Evolutionary conservation across 2,888 invertebrate species (phyloP), one percentile per base, ranked within the genome.

Genomic region (Agonopterix arenella): DNA sequence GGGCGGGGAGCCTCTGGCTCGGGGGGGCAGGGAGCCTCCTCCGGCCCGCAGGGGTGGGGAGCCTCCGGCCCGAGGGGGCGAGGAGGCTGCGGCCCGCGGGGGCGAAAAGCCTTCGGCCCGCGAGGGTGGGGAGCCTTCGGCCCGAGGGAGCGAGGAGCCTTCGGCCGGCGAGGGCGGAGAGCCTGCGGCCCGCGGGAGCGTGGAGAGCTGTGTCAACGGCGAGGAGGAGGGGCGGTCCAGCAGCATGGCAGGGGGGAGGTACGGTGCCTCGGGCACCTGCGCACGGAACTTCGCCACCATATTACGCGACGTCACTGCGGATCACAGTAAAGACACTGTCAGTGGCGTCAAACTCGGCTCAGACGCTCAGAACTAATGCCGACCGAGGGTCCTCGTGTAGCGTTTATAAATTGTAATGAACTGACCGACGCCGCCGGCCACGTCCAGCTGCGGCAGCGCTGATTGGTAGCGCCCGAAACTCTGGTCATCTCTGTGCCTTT

Each of bases 181-280:
- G 2, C 46, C 47, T 10, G 13, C 8, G 36, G 44, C 49, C 46
- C 40, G 50, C 57, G 50, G 46, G 41, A 49, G 36, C 42, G 41
- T 10, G 13, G 50, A 46, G 4, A 47, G 47, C n/a, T 11, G 11
- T 18, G 44, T 49, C 46, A 42, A 49, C 57, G 49, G 46, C 28
- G 28, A 28, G 7, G 28, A 28, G 28, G 28, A 28, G 28, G 41
- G 49, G 36, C 43, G 44, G 11, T 7, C 46, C 36, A 73, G 62
- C n/a, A 73, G 62, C n/a, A 80, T 57, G 41, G 66, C 66, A 0
- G 84, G 80, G 10, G 83, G 84, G 43, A 77, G 60, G 18, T 62
- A 57, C 1, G 80, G 78, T 4, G 69, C 58, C 1, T 49, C 45
- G 0, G 79, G 71, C 47, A 49, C 51, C 53, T 81, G 78, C 45